phyloP scores from a whole-genome alignment of 1,140 invertebrate species.

The Caenorhabditis latens region DNA sequence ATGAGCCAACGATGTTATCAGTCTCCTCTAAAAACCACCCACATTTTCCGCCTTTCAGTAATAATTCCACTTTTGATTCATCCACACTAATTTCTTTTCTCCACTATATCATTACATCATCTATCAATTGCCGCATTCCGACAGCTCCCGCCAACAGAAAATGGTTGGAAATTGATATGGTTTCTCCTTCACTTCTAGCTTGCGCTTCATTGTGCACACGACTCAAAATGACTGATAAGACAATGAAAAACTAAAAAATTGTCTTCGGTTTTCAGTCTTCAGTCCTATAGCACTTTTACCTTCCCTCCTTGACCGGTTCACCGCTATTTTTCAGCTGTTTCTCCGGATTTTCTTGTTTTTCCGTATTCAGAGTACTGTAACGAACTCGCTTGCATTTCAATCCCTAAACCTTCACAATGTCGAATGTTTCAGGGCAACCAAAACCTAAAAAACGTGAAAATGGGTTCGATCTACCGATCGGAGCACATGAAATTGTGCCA shows the following conservation, averaged over 20 bases:
- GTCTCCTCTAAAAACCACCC: background rate
- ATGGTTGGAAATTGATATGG: conserved; percentile 16
- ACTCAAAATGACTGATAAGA: conserved; percentile 25
- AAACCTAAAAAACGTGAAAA: conserved; percentile 63
- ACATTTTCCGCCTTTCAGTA: background rate
- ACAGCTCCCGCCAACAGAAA: background rate
- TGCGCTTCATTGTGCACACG: background rate
- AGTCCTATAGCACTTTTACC: conserved; percentile 43
- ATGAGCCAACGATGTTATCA: conserved; percentile 16
- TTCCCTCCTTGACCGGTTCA: conserved; percentile 1
- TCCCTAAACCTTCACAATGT: background rate
- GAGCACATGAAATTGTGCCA: conserved; percentile 90
- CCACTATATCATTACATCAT: background rate
- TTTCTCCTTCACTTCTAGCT: background rate
- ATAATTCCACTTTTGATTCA: background rate
- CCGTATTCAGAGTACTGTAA: background rate
- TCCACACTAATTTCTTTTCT: background rate
- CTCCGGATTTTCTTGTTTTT: background rate
- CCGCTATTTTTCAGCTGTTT: background rate
- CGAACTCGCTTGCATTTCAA: background rate
- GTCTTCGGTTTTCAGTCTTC: conserved; percentile 54
- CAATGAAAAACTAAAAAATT: conserved; percentile 50
- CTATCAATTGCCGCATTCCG: background rate
- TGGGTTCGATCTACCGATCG: conserved; percentile 84
- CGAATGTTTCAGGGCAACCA: background rate